phyloP scores from a whole-genome alignment of 1,140 invertebrate species.

The Eumaeus atala region DNA sequence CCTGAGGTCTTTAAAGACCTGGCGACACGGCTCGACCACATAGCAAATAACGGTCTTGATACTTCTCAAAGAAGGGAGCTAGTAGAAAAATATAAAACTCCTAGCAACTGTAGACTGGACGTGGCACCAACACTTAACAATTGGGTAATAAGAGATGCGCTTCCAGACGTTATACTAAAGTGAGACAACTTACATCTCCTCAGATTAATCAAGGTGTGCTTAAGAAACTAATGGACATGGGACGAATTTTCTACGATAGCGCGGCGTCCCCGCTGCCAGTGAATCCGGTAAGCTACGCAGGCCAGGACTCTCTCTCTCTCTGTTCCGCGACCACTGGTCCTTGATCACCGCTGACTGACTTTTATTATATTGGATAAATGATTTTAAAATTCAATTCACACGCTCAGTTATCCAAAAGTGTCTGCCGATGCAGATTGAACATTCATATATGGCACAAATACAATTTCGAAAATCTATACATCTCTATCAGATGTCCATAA shows the following conservation, averaged over 20 bases:
- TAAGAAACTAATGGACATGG: too few relatives aligned
- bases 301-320: not conserved
- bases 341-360: slow-evolving; percentile 5
- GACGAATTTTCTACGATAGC: not conserved
- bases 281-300: not conserved
- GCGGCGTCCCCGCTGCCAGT: not conserved
- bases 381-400: slow-evolving; percentile 13
- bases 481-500: not conserved
- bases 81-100: not conserved
- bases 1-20: too few relatives aligned
- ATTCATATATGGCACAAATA: not conserved
- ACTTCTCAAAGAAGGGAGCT: too few relatives aligned
- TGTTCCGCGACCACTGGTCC: slow-evolving; percentile 4
- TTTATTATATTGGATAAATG: slow-evolving; percentile 3
- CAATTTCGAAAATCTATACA: not conserved
- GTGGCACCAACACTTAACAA: too few relatives aligned
- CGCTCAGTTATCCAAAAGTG: not conserved
- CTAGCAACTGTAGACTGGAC: too few relatives aligned
- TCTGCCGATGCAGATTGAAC: not conserved
- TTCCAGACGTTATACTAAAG: too few relatives aligned
- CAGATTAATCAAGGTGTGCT: too few relatives aligned
- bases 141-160: too few relatives aligned
- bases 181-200: too few relatives aligned
- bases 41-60: too few relatives aligned
- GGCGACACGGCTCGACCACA: too few relatives aligned